These are phyloP conservation scores for Turdus rufiventris DNA, from an alignment of 2,113 vertebrate species.

Conservation along the genomic window DNA sequence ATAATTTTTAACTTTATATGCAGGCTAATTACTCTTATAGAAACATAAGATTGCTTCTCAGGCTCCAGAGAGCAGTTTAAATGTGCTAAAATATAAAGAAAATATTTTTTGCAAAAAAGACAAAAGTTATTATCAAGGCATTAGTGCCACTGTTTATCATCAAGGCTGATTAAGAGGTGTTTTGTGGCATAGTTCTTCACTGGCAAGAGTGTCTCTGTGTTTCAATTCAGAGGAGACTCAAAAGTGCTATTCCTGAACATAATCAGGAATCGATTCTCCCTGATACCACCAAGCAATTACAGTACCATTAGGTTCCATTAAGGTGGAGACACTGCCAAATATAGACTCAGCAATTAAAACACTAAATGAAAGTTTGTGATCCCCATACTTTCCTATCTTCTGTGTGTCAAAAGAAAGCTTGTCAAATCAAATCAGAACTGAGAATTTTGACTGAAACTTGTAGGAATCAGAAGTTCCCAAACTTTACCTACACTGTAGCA, in stretches of 20 bases:
- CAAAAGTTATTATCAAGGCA: neutral
- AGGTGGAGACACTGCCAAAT: conserved; percentile 56
- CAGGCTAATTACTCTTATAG: neutral
- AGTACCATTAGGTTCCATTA: conserved; percentile 61
- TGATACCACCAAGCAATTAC: conserved; percentile 56
- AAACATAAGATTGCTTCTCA: neutral
- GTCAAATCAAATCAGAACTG: conserved; percentile 15
- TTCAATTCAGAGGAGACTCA: conserved; percentile 2
- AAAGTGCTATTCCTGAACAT: conserved; percentile 49
- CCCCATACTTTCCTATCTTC: neutral
- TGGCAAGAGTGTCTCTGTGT: neutral
- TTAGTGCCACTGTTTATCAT: conserved; percentile 24
- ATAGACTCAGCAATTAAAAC: conserved; percentile 58
- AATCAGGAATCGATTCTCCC: conserved; percentile 43
- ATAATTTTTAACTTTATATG: neutral
- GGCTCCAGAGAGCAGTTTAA: neutral
- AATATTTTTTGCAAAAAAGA: neutral
- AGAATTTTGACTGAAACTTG: conserved; percentile 25
- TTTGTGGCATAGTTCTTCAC: neutral
- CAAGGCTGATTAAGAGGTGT: neutral
- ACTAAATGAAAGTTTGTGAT: conserved; percentile 33
- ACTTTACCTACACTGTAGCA: neutral
- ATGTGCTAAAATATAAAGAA: neutral
- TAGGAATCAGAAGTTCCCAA: conserved; percentile 1
- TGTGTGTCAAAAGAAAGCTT: neutral